Evolutionary conservation across 2,888 invertebrate genomes (phyloP), one percentile per base, ranked within the genome.

Genomic region (Ennomos fuscantarius): DNA sequence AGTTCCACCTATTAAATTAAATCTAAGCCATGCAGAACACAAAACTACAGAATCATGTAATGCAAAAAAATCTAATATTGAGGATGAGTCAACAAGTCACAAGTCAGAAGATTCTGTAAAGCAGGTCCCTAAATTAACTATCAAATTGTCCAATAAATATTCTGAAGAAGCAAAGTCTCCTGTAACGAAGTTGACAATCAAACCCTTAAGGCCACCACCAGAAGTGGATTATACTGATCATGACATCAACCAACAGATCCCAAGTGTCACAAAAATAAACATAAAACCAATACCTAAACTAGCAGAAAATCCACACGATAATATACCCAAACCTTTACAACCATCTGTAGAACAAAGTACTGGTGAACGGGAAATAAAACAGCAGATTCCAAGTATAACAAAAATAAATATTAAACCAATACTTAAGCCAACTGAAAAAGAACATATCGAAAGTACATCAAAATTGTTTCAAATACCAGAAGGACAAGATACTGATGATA

Each of bases 81-180:
- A 76, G 53, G 74, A 76, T 52, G 76, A 80, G 43, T 57, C 68
- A 11, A 11, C 24, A 15, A 46, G 42, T 51, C 11, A 2, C 11
- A 52, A 57, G 13, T 8, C 8, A 43, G 86, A 50, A 12, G 53
- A 84, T 37, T 66, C 73, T 51, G 66, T 69, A 45, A 92, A 89
- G 78, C 87, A 87, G 63, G 85, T 93, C 48, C 93, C 93, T 37
- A 93, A 93, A 79, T 73, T 93, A 61, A 93, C 93, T 46, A 92
- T 93, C 36, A 93, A 92, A 79, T 72, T 92, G 56, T 73, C 82
- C 36, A 81, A 74, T 64, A 92, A 86, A 73, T 82, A 81, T 66
- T 41, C 73, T 33, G 89, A 90, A 49, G 91, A 91, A 75, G 69
- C 75, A 9, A 90, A 89, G 71, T 79, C 84, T 45, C 81, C 86